Evolutionary conservation across 1,140 invertebrate genomes (phyloP).

Genomic region (Drosophila paulistorum): DNA sequence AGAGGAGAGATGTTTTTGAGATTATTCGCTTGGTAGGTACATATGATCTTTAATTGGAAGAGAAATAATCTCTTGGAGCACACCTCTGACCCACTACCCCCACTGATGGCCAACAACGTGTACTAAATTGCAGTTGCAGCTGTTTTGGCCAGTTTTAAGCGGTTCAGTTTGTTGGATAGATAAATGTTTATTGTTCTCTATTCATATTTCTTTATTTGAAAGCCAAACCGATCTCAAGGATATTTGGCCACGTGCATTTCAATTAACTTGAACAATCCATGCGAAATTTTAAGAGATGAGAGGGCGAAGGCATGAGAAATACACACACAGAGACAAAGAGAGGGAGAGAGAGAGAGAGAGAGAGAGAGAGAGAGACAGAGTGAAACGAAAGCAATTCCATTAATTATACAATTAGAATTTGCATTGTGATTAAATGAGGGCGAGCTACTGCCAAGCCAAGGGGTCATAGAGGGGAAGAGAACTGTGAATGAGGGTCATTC

Average conservation of each 20-base stretch:
- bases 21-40: no score
- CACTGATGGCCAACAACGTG: background rate
- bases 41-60: no score
- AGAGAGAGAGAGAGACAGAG: conserved; percentile 12
- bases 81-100: conserved; percentile 8
- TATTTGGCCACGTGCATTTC: conserved; percentile 53
- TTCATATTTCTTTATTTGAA: conserved; percentile 31
- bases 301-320: background rate
- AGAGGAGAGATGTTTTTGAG: no score
- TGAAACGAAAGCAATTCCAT: conserved; percentile 53
- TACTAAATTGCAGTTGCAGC: conserved; percentile 26
- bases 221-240: conserved; percentile 51
- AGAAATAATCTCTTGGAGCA: background rate
- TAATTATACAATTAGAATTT: conserved; percentile 77
- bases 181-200: conserved; percentile 13
- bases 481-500: conserved; percentile 24
- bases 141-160: conserved; percentile 54
- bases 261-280: conserved; percentile 50
- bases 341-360: background rate
- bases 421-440: conserved; percentile 31
- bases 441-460: background rate
- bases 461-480: background rate
- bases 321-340: no score
- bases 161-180: conserved; percentile 36
- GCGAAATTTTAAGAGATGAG: conserved; percentile 16